Conservation (phyloP, 30 jellyfish, hydroid and myxozoan species). For the Cassiopea xamachana region DNA sequence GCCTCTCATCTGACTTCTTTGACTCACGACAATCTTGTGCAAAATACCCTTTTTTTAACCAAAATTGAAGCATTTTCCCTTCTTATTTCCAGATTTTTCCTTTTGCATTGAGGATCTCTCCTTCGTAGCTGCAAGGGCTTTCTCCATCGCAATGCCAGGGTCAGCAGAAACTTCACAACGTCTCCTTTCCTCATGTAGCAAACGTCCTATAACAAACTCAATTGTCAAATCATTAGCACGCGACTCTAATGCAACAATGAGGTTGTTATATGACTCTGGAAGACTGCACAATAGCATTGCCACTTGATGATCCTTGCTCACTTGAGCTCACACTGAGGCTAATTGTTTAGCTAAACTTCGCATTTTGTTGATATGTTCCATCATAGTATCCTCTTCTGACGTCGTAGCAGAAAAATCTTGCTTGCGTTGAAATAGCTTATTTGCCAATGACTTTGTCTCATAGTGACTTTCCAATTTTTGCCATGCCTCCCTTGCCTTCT, state of each 20-base stretch:
- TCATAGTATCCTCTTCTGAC: slow-evolving; percentile 39
- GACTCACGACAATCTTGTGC: slow-evolving; percentile 3
- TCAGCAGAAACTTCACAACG: background rate
- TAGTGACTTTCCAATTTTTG: slow-evolving; percentile 31
- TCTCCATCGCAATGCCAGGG: background rate
- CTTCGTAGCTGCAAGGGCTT: background rate
- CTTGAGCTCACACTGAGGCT: background rate
- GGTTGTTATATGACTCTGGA: slow-evolving; percentile 7
- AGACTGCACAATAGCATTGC: slow-evolving; percentile 5
- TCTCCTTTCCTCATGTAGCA: slow-evolving; percentile 6
- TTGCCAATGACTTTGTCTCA: slow-evolving; percentile 28
- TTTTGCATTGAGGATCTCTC: background rate
- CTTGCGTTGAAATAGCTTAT: slow-evolving; percentile 27
- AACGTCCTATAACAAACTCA: slow-evolving; percentile 6
- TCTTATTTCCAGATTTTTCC: background rate
- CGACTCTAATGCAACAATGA: slow-evolving; percentile 11
- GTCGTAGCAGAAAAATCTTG: slow-evolving; percentile 24
- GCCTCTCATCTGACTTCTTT: background rate
- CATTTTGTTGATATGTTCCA: slow-evolving; percentile 18
- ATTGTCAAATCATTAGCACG: background rate
- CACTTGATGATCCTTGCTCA: background rate
- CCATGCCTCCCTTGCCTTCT: slow-evolving; percentile 54
- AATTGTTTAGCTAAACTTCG: slow-evolving; percentile 33
- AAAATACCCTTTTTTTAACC: slow-evolving; percentile 6
- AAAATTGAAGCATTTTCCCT: slow-evolving; percentile 16